These are phyloP conservation scores for Pangasianodon gigas DNA, from an alignment of 2,113 vertebrate genomes.

Conservation along the genomic window DNA sequence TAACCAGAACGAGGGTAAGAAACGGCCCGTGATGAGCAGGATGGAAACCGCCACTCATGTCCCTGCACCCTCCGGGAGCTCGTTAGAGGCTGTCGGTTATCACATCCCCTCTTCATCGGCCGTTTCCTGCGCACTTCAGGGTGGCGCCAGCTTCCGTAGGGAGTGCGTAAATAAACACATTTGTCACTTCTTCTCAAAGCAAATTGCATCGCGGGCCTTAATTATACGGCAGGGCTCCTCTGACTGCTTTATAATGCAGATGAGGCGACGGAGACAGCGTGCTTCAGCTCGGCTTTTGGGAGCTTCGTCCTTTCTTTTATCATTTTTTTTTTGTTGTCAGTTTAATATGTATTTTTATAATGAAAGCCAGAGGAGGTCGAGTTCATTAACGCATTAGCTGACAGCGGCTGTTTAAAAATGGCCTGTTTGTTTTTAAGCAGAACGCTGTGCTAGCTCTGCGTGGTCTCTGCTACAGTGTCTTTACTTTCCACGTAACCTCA, in stretches of 20 bases:
- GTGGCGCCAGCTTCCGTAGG: slow-evolving; percentile 37
- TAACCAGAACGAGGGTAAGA: neutral
- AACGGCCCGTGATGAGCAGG: slow-evolving; percentile 18
- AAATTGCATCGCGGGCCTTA: slow-evolving; percentile 53
- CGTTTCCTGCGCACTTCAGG: slow-evolving; percentile 37
- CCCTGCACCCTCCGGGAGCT: slow-evolving; percentile 47
- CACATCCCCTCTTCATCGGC: slow-evolving; percentile 31
- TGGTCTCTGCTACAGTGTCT: neutral
- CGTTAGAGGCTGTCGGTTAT: slow-evolving; percentile 48
- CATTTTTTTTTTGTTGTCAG: slow-evolving; percentile 10
- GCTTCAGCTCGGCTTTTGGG: slow-evolving; percentile 38
- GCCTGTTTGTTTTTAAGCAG: neutral
- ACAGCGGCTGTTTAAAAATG: slow-evolving; percentile 9
- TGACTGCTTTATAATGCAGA: slow-evolving; percentile 55
- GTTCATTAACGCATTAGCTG: slow-evolving; percentile 39
- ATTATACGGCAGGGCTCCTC: slow-evolving; percentile 51
- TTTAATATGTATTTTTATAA: slow-evolving; percentile 32
- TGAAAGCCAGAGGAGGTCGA: slow-evolving; percentile 17
- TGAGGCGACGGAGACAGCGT: slow-evolving; percentile 42
- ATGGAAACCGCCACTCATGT: neutral
- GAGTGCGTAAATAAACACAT: slow-evolving; percentile 54
- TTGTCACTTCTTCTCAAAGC: slow-evolving; percentile 56
- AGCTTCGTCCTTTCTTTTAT: slow-evolving; percentile 31
- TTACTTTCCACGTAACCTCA: neutral
- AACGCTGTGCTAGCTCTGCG: neutral